Percentiles rank a stretch among this genome's conserved stretches.
Evolutionary conservation across 2,113 vertebrate genomes (phyloP).

Genomic region (Noctilio leporinus): DNA sequence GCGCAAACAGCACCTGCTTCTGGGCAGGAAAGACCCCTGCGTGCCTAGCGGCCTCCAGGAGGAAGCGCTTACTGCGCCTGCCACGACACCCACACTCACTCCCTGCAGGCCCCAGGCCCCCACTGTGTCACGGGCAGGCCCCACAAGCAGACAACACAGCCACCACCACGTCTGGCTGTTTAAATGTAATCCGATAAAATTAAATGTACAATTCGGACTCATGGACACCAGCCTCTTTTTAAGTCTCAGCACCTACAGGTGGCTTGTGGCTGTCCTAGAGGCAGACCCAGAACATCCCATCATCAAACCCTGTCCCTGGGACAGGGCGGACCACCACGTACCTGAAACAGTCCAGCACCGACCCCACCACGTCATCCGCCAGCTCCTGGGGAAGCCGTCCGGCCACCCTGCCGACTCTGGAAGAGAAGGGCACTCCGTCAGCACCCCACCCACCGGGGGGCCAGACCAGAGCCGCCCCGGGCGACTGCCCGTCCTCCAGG

Average conservation of each 20-base stretch:
- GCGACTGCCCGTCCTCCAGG: not conserved
- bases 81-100: not conserved
- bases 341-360: slow-evolving; percentile 95
- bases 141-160: no score
- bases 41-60: not conserved
- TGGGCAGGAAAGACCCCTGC: not conserved
- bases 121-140: not conserved
- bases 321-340: slow-evolving; percentile 55
- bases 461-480: fast-evolving
- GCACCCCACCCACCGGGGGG: fast-evolving
- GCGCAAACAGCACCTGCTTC: not conserved
- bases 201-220: not conserved
- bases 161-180: no score
- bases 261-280: not conserved
- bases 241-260: not conserved
- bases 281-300: not conserved
- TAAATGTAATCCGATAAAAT: not conserved
- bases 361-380: slow-evolving; percentile 96
- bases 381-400: slow-evolving; percentile 92
- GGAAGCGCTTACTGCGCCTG: not conserved
- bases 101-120: not conserved
- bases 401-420: slow-evolving; percentile 92
- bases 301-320: not conserved
- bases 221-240: not conserved
- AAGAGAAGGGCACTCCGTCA: not conserved